These are phyloP conservation scores for Glaucomys volans DNA, from an alignment of 2,113 vertebrate genomes.

Conservation along the genomic window DNA sequence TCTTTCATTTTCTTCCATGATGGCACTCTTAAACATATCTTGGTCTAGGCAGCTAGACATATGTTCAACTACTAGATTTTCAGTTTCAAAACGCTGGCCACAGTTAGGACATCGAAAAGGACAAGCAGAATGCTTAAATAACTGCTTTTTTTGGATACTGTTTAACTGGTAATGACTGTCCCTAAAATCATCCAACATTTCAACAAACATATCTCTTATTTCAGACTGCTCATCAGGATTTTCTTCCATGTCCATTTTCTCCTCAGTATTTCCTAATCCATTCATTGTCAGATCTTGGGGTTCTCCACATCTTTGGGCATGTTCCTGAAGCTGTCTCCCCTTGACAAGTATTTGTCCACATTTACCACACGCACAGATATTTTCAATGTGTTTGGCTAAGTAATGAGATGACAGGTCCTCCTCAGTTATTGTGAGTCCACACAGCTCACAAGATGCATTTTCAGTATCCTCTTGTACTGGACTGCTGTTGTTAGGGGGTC, in stretches of 20 bases:
- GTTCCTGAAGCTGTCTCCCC: conserved; percentile 97
- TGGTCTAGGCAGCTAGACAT: conserved; percentile 94
- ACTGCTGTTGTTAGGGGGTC: conserved; percentile 83
- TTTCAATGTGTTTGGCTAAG: conserved; percentile 96
- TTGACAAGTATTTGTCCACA: conserved; percentile 98
- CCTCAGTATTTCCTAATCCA: conserved; percentile 86
- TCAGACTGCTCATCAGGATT: conserved; percentile 91
- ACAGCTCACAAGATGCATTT: conserved; percentile 93
- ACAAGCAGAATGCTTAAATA: conserved; percentile 90
- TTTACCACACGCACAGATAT: conserved; percentile 97
- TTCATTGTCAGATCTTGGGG: conserved; percentile 90
- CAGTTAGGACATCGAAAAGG: conserved; percentile 95
- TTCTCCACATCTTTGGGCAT: conserved; percentile 96
- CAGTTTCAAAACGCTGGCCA: conserved; percentile 93
- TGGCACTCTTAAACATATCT: conserved; percentile 92
- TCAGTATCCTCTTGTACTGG: conserved; percentile 85
- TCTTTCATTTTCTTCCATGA: conserved; percentile 92
- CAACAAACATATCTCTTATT: conserved; percentile 92
- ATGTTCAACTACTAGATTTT: conserved; percentile 95
- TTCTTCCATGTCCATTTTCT: conserved; percentile 94
- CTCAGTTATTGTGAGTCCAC: conserved; percentile 92
- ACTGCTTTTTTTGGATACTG: conserved; percentile 88
- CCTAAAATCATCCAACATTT: conserved; percentile 90
- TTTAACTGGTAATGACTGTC: conserved; percentile 88
- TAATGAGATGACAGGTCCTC: conserved; percentile 96